Conservation (phyloP, 2,797 vertebrate species). For the Anguilla megastoma region DNA sequence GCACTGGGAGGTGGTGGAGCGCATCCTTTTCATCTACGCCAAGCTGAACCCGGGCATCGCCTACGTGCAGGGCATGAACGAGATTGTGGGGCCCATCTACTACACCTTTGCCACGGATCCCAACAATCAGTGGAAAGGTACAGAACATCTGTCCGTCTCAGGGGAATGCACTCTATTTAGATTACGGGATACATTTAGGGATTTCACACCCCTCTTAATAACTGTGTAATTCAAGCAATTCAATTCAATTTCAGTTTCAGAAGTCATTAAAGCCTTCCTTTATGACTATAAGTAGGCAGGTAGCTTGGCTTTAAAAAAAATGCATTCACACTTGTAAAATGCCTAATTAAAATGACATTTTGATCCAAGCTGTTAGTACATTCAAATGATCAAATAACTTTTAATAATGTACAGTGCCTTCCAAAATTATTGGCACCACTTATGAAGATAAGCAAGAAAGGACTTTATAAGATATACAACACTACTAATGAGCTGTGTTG, state of each 20-base stretch:
- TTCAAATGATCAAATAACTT: neutral
- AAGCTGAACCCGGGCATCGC: constrained; percentile 98
- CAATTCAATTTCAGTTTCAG: neutral
- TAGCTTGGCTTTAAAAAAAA: neutral
- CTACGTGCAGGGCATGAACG: constrained; percentile 98
- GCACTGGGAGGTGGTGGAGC: constrained; percentile 98
- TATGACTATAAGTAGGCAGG: neutral
- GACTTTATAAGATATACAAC: too few species aligned
- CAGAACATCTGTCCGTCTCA: neutral
- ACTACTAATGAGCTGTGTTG: too few species aligned
- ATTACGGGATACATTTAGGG: neutral
- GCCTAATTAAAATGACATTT: neutral
- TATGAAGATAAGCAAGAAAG: neutral
- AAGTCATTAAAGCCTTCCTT: neutral
- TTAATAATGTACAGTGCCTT: neutral
- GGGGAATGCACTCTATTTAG: neutral
- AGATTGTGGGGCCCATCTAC: constrained; percentile 95
- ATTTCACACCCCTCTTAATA: neutral
- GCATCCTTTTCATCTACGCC: constrained; percentile 97
- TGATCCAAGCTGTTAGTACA: neutral
- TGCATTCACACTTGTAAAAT: neutral
- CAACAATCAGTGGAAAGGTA: constrained; percentile 91
- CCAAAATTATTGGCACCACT: neutral
- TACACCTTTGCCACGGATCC: constrained; percentile 96
- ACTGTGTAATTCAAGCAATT: neutral